Evolutionary conservation across 2,888 invertebrate genomes (phyloP), one percentile per base, ranked within the genome.

Genomic region (Aphelenchoides bicaudatus): DNA sequence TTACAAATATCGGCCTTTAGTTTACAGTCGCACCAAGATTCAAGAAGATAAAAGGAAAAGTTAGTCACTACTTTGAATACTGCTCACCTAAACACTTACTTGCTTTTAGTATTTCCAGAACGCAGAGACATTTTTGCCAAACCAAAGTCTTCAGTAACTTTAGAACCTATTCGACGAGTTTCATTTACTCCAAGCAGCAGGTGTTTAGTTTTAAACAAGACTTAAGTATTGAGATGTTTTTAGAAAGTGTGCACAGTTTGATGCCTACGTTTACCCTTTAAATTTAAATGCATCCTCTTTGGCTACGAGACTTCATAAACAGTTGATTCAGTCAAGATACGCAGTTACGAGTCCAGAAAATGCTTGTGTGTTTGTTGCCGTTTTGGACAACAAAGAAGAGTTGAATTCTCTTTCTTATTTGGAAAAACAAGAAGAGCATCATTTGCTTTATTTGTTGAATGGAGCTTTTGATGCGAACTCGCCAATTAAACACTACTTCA

Each of bases 331-430:
- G 16, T 51, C 52, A 39, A 31, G 28, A 2, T 51, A 51, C 25
- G 23, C 29, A 13, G 51, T 55, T 10, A 13, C 25, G 21, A 47
- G 49, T 30, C 48, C 60, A 23, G 16, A 19, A 29, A 28, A 38
- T 23, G 70, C 67, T 5, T 67, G 67, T 56, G 23, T 71, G 23
- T 54, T 59, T 23, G 49, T 70, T 25, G 48, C 58, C 3, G 19
- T 70, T 30, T 21, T 59, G 13, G 62, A 63, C 16, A 43, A 46
- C 19, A 23, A n/a, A 6, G 23, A 59, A 31, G 8, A 43, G 31
- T 28, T 2, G 23, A 19, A 25, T 21, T 16, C 8, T 16, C 23
- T 21, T 1, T 16, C 25, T 37, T 30, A 31, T 25, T 23, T 31
- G 21, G n/a, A 19, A 21, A 39, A 10, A 39, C 52, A 19, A 21